Evolutionary conservation across 2,113 vertebrate species (phyloP), one percentile per base, ranked within the genome.

Genomic region (Myotis davidii): DNA sequence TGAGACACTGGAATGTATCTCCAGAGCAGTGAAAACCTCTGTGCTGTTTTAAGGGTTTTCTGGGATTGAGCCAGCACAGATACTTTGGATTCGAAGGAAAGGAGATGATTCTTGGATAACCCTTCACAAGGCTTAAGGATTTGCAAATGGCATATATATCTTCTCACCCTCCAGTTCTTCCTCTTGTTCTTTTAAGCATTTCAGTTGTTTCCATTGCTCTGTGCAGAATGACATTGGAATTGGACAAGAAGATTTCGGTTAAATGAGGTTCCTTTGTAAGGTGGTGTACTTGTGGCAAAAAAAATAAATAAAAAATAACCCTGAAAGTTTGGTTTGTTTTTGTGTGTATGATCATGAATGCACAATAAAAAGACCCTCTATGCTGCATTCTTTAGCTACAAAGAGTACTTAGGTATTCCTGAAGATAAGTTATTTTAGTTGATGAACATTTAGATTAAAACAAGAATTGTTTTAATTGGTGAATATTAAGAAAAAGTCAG

Each of bases 321-420:
- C 97, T 89, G 87, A 67, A 82, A 42, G 95, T 96, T 85, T 94
- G 85, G 72, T 86, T 92, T 97, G 94, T 34, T 27, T 27, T 90
- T 83, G 34, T 93, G 90, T 61, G 85, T 39, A 39, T 95, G 97
- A 95, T 96, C 48, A 77, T 91, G 79, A 50, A 84, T 94, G 90
- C 93, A 96, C 96, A 95, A 42, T 12, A 27, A 42, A 25, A 95
- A 98, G 97, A 95, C 97, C 97, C 96, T 96, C 94, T 23, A 95
- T 97, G 98, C 98, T 98, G 98, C 97, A 85, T 95, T 92, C 93
- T 96, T 94, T 95, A 95, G 95, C 96, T 95, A 94, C 88, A 90
- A 77, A 77, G 87, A 96, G 77, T 94, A 94, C 89, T 83, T 88
- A 59, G 76, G 72, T 95, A 88, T 94, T 67, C 97, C 97, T 96